phyloP scores from a whole-genome alignment of 64 coral and sea anemone genomes.

The Stichodactyla helianthus region DNA sequence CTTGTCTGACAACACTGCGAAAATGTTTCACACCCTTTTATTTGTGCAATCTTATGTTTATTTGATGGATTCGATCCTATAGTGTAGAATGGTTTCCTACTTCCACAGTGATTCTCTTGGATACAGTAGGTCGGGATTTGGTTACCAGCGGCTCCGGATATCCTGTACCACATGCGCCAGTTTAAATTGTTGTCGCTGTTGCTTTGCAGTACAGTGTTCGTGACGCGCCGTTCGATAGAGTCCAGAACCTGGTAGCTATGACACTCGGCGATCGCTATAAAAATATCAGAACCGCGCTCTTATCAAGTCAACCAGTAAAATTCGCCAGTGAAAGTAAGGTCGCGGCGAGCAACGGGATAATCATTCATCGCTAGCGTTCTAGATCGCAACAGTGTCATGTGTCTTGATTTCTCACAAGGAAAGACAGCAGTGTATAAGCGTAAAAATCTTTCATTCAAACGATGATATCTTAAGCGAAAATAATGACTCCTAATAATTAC shows the following conservation, averaged over 20 bases:
- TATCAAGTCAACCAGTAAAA: background rate
- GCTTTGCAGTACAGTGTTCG: background rate
- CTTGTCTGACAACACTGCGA: background rate
- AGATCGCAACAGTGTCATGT: too few relatives aligned
- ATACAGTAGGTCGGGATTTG: conserved; percentile 1
- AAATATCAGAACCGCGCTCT: background rate
- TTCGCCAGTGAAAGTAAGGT: too few relatives aligned
- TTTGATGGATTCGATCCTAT: background rate
- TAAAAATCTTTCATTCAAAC: too few relatives aligned
- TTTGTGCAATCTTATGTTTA: background rate
- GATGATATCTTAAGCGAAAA: too few relatives aligned
- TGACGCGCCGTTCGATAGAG: background rate
- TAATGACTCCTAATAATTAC: too few relatives aligned
- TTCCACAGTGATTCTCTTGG: background rate
- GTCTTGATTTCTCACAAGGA: too few relatives aligned
- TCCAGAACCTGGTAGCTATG: conserved; percentile 4
- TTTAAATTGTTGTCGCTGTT: background rate
- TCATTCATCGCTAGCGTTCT: too few relatives aligned
- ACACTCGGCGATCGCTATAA: conserved; percentile 20
- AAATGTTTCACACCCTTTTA: background rate
- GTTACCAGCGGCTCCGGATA: background rate
- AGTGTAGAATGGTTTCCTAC: background rate
- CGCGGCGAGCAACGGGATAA: too few relatives aligned
- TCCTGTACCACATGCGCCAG: conserved; percentile 12
- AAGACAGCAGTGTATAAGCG: too few relatives aligned